Base-by-base conservation (phyloP, 2,797 vertebrate genomes). In the Sylvilagus floridanus region DNA sequence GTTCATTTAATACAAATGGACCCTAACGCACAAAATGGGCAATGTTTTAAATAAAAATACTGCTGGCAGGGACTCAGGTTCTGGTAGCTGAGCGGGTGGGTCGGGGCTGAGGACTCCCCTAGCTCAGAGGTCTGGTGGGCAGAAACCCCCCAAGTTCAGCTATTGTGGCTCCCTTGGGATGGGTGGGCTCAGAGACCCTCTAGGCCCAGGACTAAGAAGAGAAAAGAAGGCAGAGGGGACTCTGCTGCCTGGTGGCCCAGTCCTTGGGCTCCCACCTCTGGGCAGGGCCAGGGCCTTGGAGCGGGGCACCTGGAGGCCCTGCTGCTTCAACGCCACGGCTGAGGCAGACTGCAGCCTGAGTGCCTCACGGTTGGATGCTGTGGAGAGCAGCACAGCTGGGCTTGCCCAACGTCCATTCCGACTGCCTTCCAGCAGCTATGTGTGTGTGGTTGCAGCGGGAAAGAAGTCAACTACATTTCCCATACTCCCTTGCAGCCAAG, bases 1-100 rank as follows among this genome's bases (percentile, higher is more conserved):
- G 94, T 97, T 96, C 95, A 96, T 97, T 97, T 97, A 97, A 96
- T 97, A 97, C 73, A 97, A 97, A 97, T 62, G 83, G 71, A 84
- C 88, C 65, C 81, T 95, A 93, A 96, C 77, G 94, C 96, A 96
- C 94, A 97, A 97, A 96, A 96, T 66, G 93, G 95, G 82, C 5
- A 91, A 96, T 72, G 72, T 83, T 96, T 96, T 94, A 97, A 97
- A 96, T 96, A 97, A 97, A 97, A 97, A 97, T 91, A 97, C 91
- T 92, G 76, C 84, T 92, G 83, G 83, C 68, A 35, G 26, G 85
- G 75, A 78, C 91, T 93, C 93, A 91, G 86, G 84, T 90, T 92
- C 88, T 62, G 28, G 85, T 78, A 91, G 76, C 71, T 81, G 93
- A 87, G 85, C 42, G 22, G 32, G 7, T 37, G 16, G 32, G 30